Percentiles rank a stretch among this genome's conserved stretches.
Evolutionary conservation across 2,888 invertebrate species (phyloP).

Genomic region (Hypselothyrea guttata): DNA sequence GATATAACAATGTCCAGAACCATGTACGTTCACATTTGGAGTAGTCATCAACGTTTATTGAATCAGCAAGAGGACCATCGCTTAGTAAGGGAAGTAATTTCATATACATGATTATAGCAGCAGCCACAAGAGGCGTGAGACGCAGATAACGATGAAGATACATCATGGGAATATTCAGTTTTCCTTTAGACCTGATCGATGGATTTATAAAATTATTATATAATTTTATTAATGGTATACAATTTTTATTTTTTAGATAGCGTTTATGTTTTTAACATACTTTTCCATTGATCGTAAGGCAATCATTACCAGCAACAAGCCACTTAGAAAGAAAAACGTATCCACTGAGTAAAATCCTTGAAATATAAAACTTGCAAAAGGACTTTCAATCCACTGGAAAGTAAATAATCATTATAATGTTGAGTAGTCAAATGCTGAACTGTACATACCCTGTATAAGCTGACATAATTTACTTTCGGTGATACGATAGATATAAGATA

Average conservation of each 20-base stretch:
- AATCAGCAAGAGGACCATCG: conserved; percentile 83
- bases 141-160: conserved; percentile 82
- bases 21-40: conserved; percentile 80
- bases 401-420: not conserved
- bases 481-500: conserved; percentile 48
- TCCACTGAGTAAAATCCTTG: conserved; percentile 84
- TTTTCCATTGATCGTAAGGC: conserved; percentile 60
- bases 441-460: not conserved
- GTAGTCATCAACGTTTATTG: conserved; percentile 56
- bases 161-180: conserved; percentile 77
- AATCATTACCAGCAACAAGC: conserved; percentile 81
- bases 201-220: no score
- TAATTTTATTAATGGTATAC: not conserved
- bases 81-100: conserved; percentile 83
- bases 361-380: conserved; percentile 63
- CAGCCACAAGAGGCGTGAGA: conserved; percentile 83
- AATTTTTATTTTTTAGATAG: no score
- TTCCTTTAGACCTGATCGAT: conserved; percentile 66
- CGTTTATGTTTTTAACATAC: conserved; percentile 31
- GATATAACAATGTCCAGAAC: conserved; percentile 83
- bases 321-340: conserved; percentile 85
- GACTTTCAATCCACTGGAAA: conserved; percentile 44
- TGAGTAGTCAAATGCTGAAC: no score
- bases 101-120: conserved; percentile 83
- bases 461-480: conserved; percentile 63